Evolutionary conservation across 2,888 invertebrate genomes (phyloP), one percentile per base, ranked within the genome.

Genomic region (Pterostichus madidus): DNA sequence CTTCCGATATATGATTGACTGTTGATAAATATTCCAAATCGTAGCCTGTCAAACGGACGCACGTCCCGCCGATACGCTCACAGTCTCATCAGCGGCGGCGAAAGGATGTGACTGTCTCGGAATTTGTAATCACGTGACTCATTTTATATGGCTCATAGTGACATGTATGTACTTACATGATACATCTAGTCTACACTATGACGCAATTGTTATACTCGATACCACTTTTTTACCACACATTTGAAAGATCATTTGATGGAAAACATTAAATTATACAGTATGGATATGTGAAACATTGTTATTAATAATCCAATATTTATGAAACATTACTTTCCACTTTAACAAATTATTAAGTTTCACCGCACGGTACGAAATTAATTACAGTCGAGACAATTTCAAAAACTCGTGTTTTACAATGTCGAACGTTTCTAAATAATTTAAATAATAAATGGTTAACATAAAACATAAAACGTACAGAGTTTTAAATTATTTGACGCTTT

Each of bases 61-160:
- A 56, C 56, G 13, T 56, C 17, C 56, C 56, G 17, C 15, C 56
- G 13, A 56, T 56, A 56, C 6, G 13, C 17, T 56, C 56, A 56
- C 17, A 15, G 56, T 17, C 56, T 17, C 56, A 56, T 17, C 17
- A 17, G n/a, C 13, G n/a, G 17, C 56, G 15, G 5, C 15, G 17
- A 46, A 49, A 44, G 49, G 49, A 75, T 75, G 49, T 75, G 75
- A 17, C 46, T 73, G 46, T 46, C 73, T 75, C 49, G 46, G 49
- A 75, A 75, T 75, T 46, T 75, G 31, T 64, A 64, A 64, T 64
- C 64, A 64, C 64, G 35, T 64, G 64, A 64, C 64, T 61, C 61
- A 61, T 31, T 39, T 39, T 39, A 39, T 39, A 39, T 39, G 39
- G 39, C 39, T 39, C 39, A 39, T 5, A 39, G 39, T 39, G 5